Evolutionary conservation across 2,113 vertebrate species (phyloP), one percentile per base, ranked within the genome.

Genomic region (Cacatua alba): DNA sequence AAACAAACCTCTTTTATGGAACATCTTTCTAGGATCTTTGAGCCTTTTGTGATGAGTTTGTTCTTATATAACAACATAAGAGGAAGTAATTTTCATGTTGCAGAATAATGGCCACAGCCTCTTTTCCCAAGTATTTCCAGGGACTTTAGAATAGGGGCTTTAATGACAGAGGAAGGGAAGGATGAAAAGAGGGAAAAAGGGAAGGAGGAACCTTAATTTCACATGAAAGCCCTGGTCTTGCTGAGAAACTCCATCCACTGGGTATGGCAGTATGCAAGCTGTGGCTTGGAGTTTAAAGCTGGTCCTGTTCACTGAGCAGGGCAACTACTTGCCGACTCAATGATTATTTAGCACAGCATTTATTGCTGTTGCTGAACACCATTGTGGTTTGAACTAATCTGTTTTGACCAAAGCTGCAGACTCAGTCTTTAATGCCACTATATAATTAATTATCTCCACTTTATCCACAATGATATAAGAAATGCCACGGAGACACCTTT

Each of bases 391-490:
- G n/a, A 92, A 88, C 82, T 88, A 57, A 93, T 52, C 41, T 90
- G 65, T 84, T 90, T 68, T 72, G 67, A 78, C 48, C 29, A 64
- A 93, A 95, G 62, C 55, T 95, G 79, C 62, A 93, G 48, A 74
- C 64, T 94, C 17, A 31, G 80, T 81, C 64, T 85, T 82, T 71
- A 95, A 82, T 81, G 21, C 37, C 16, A 48, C 71, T 62, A 13
- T 75, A 44, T 75, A 86, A 90, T 95, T 92, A 94, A 86, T 96
- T 95, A 76, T 86, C 67, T 92, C 35, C 62, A 88, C 46, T 88
- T 90, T 88, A 86, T 62, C 76, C 82, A 63, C 83, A 82, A 41
- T 44, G 60, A 35, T 44, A 17, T 64, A 86, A 86, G 41, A 86
- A 93, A 90, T 74, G 87, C 78, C 70, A 43, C 2, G 12, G 68